A percentile compares a stretch with the other conserved stretches of the same genome.
Evolutionary conservation across 2,888 invertebrate species (phyloP).

Genomic region (Andrena fulva): DNA sequence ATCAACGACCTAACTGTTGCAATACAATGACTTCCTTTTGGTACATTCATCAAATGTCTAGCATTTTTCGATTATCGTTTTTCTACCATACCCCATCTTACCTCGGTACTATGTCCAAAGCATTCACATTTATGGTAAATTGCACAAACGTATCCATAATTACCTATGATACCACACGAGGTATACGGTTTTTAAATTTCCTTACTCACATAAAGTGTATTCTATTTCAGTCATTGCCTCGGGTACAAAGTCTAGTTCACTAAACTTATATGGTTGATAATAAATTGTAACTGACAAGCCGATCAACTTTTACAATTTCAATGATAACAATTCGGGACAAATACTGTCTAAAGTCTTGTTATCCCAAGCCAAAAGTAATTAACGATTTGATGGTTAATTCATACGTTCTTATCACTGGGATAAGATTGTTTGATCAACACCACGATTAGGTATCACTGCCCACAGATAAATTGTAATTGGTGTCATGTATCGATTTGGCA

Average conservation of each 20-base stretch:
- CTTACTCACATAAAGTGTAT: not conserved
- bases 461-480: constrained; percentile 72
- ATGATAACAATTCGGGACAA: constrained; percentile 44
- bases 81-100: too few relatives aligned
- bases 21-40: too few relatives aligned
- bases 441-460: constrained; percentile 59
- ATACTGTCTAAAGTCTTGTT: constrained; percentile 36
- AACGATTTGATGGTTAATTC: constrained; percentile 70
- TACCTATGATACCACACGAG: not conserved
- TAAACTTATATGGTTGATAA: constrained; percentile 33
- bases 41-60: too few relatives aligned
- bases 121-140: too few relatives aligned
- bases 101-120: too few relatives aligned
- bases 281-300: constrained; percentile 41
- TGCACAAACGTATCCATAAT: too few relatives aligned
- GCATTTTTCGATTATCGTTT: too few relatives aligned
- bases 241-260: constrained; percentile 17
- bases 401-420: constrained; percentile 61
- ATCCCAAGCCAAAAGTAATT: constrained; percentile 62
- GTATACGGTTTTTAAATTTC: not conserved
- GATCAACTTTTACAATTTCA: constrained; percentile 30
- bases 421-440: constrained; percentile 66
- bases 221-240: not conserved
- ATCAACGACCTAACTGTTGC: too few relatives aligned
- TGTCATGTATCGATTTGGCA: constrained; percentile 64